phyloP scores from a whole-genome alignment of 2,797 vertebrate species.

The Sebastiscus tertius region DNA sequence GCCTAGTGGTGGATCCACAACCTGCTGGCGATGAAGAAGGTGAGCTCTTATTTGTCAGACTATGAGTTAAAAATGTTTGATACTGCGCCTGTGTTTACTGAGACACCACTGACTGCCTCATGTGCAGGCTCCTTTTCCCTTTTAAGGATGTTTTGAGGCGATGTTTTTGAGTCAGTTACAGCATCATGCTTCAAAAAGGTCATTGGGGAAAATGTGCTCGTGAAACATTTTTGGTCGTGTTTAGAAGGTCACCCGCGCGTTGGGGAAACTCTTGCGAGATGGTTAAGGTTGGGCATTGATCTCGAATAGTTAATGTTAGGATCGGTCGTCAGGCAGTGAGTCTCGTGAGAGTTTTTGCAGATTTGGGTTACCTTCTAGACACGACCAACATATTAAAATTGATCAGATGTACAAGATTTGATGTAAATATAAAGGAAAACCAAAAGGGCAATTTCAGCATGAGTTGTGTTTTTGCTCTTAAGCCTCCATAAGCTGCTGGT shows the following conservation, averaged over 20 bases:
- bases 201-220: not conserved
- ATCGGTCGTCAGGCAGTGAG: too few relatives aligned
- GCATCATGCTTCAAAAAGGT: not conserved
- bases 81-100: constrained; percentile 17
- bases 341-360: too few relatives aligned
- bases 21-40: constrained; percentile 94
- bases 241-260: too few relatives aligned
- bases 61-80: constrained; percentile 10
- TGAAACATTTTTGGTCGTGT: not conserved
- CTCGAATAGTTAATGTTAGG: too few relatives aligned
- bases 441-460: not conserved
- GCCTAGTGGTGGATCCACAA: constrained; percentile 88
- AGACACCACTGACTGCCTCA: not conserved
- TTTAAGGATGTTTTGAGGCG: too few relatives aligned
- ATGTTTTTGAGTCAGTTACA: not conserved
- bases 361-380: too few relatives aligned
- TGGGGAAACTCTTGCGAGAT: too few relatives aligned
- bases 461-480: not conserved
- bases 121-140: too few relatives aligned
- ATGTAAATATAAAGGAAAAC: not conserved
- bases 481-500: not conserved
- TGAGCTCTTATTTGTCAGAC: constrained; percentile 70
- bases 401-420: not conserved
- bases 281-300: too few relatives aligned
- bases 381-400: not conserved